These are phyloP conservation scores for Labeo rohita DNA, from an alignment of 2,113 vertebrate genomes.

Conservation along the genomic window DNA sequence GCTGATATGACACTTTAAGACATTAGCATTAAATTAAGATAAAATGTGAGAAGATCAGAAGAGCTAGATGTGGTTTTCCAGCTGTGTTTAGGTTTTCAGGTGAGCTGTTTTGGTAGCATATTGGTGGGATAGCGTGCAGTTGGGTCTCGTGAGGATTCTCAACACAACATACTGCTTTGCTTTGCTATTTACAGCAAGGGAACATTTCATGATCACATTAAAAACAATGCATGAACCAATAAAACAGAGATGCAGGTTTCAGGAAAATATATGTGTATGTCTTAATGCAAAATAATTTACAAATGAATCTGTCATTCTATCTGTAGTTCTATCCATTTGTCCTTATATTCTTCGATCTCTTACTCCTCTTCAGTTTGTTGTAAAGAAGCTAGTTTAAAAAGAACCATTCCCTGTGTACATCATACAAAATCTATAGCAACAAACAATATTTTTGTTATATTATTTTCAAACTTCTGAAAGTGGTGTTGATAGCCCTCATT, in stretches of 20 bases:
- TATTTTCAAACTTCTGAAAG: neutral
- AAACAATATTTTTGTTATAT: neutral
- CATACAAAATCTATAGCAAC: neutral
- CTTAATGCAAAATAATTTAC: neutral
- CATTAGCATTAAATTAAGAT: slow-evolving; percentile 6
- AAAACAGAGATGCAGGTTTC: slow-evolving; percentile 12
- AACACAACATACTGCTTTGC: neutral
- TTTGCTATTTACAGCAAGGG: slow-evolving; percentile 20
- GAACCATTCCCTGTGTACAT: neutral
- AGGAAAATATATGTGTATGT: neutral
- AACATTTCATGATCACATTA: slow-evolving; percentile 25
- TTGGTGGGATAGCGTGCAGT: neutral
- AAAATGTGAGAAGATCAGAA: neutral
- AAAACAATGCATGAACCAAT: slow-evolving; percentile 18
- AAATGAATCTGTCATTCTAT: too few relatives aligned
- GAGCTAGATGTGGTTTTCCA: neutral
- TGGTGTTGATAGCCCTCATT: neutral
- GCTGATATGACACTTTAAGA: neutral
- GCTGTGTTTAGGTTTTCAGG: slow-evolving; percentile 6
- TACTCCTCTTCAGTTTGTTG: neutral
- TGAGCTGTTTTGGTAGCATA: slow-evolving; percentile 8
- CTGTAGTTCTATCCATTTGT: too few relatives aligned
- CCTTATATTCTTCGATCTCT: neutral
- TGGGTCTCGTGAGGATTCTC: slow-evolving; percentile 18
- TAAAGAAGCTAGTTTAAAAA: neutral